Evolutionary conservation across 2,797 vertebrate genomes (phyloP), one percentile per base, ranked within the genome.

Genomic region (Micropoecilia bifurca): DNA sequence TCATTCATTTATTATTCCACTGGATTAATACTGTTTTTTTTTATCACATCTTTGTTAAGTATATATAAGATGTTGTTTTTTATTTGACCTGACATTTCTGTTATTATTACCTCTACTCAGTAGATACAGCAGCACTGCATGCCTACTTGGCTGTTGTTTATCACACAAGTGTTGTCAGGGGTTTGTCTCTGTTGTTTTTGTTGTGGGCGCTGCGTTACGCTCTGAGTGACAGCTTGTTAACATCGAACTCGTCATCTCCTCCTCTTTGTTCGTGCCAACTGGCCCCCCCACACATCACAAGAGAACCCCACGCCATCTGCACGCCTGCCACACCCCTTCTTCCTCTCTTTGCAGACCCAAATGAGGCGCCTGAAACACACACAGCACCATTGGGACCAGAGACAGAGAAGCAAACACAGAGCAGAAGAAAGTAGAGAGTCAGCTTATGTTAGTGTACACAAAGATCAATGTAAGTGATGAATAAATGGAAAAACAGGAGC

Each of bases 141-240:
- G 61, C 47, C 73, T 83, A 53, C 71, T 79, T 71, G 57, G 59
- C 75, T 81, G 76, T 82, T 90, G 90, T 90, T 88, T 88, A 80
- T 80, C 77, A 81, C 84, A 43, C 76, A n/a, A 7, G 76, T 76
- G 79, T 83, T 85, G 83, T 90, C 82, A 61, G 71, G 73, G 73
- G 78, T 69, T 50, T 89, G 90, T 88, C 83, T 84, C 66, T 71
- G 78, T 81, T 87, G 85, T 82, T 86, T 85, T 85, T 84, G 81
- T 74, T 80, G 81, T 84, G 85, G 85, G 75, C 30, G 78, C 80
- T 90, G 83, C 89, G 85, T 87, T 81, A 83, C 84, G 73, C 36
- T 57, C 6, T 55, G 73, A 82, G 73, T 86, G 88, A 91, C 92
- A 92, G 92, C 91, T 92, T 93, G 89, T 92, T 91, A 92, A 90